These are phyloP conservation scores for Ophonus ardosiacus DNA, from an alignment of 2,888 invertebrate species.

Conservation along the genomic window DNA sequence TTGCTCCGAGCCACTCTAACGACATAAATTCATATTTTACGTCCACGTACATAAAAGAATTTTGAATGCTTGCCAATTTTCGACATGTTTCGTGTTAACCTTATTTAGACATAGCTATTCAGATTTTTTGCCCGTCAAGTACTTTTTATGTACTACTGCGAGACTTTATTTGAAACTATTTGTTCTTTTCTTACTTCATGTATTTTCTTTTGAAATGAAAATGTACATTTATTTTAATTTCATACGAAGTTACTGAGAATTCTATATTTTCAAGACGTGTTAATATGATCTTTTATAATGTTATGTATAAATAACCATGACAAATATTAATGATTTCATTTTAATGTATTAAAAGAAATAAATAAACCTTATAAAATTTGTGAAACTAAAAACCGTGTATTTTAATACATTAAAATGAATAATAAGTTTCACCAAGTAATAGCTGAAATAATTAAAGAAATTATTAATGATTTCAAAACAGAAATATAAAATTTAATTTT, in stretches of 20 bases:
- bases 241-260: neutral
- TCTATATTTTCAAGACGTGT: neutral
- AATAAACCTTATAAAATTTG: no score
- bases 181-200: neutral
- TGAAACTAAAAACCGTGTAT: no score
- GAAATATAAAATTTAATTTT: neutral
- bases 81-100: conserved; percentile 46
- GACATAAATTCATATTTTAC: conserved; percentile 56
- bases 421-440: no score
- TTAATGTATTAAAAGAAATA: no score
- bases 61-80: conserved; percentile 57
- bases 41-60: conserved; percentile 14
- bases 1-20: conserved; percentile 4
- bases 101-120: conserved; percentile 19
- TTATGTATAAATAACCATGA: neutral
- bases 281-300: neutral
- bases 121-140: neutral
- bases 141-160: neutral
- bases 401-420: no score
- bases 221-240: neutral
- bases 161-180: neutral
- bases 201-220: neutral
- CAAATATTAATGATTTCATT: neutral
- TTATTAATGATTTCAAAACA: neutral
- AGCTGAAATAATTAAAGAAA: no score